These are phyloP conservation scores for Antheraea mylitta DNA, from an alignment of 1,140 invertebrate genomes.

Conservation along the genomic window DNA sequence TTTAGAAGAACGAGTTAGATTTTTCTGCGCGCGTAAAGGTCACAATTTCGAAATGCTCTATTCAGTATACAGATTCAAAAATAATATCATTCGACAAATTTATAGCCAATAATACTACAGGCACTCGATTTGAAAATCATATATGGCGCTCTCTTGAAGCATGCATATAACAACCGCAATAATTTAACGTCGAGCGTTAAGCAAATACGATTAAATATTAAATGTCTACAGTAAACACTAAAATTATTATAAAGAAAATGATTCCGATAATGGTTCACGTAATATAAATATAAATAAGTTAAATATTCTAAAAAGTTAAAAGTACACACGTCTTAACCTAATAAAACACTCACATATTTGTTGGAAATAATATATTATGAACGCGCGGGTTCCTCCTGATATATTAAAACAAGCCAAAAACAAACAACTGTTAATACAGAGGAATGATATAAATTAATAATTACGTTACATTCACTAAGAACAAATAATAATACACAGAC, in stretches of 20 bases:
- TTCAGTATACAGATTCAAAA: slow-evolving; percentile 29
- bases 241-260: slow-evolving; percentile 76
- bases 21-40: slow-evolving; percentile 32
- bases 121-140: slow-evolving; percentile 67
- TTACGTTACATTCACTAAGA: slow-evolving; percentile 37
- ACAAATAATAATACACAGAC: slow-evolving; percentile 61
- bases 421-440: slow-evolving; percentile 41
- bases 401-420: slow-evolving; percentile 52
- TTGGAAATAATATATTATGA: slow-evolving; percentile 43
- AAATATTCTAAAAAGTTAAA: slow-evolving; percentile 79
- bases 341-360: slow-evolving; percentile 73
- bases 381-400: slow-evolving; percentile 24
- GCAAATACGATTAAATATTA: slow-evolving; percentile 78
- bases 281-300: slow-evolving; percentile 78
- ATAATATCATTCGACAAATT: slow-evolving; percentile 32
- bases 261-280: slow-evolving; percentile 73
- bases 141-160: slow-evolving; percentile 60
- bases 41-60: slow-evolving; percentile 41
- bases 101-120: slow-evolving; percentile 46
- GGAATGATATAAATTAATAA: slow-evolving; percentile 65
- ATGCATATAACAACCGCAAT: slow-evolving; percentile 69
- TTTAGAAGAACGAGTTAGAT: slow-evolving; percentile 48
- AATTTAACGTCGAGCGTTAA: slow-evolving; percentile 70
- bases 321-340: slow-evolving; percentile 77
- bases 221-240: slow-evolving; percentile 70